Base-by-base conservation (phyloP, 2,888 invertebrate genomes). In the Cryptops parisi region DNA sequence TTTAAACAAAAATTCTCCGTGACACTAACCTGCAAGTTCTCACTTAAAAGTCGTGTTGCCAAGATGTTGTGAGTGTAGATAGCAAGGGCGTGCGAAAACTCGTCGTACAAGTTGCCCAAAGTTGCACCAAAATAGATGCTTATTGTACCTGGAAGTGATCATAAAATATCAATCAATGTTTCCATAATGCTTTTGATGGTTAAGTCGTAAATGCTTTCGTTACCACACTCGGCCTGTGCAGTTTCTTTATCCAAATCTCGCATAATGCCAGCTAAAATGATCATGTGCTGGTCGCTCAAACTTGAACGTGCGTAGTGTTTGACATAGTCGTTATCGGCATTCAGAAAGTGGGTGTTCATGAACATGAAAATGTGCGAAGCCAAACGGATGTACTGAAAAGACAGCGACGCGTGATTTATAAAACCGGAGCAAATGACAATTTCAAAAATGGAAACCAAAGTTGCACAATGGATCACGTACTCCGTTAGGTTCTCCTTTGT, bases 171-270 rank as follows among this genome's bases (percentile, higher is more conserved):
- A 46, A 22, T 15, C 6, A 41, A 41, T 25, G 3, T 39, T 24
- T 3, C 17, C 15, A 19, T 51, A 46, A 33, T 12, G 12, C 12
- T 33, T 33, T 33, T 33, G 12, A n/a, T n/a, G n/a, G n/a, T n/a
- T n/a, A n/a, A n/a, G n/a, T n/a, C n/a, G n/a, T n/a, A n/a, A n/a
- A n/a, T n/a, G n/a, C 38, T 12, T 33, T 12, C 59, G 64, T 62
- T 61, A 75, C 76, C 80, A 61, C 79, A 79, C 64, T 88, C 89
- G 3, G 85, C 82, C 52, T 84, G 74, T 4, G 87, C 82, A 1
- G 86, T 85, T 72, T 94, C 93, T 50, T 84, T 76, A 70, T 94
- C 94, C 52, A 94, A 74, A 68, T 94, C 93, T 62, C 85, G 80
- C 46, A 72, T 65, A 45, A 94, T 81, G 5, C 86, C 84, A 0